These are phyloP conservation scores for Sipunculus nudus DNA, from an alignment of 2,888 invertebrate genomes.

Conservation along the genomic window DNA sequence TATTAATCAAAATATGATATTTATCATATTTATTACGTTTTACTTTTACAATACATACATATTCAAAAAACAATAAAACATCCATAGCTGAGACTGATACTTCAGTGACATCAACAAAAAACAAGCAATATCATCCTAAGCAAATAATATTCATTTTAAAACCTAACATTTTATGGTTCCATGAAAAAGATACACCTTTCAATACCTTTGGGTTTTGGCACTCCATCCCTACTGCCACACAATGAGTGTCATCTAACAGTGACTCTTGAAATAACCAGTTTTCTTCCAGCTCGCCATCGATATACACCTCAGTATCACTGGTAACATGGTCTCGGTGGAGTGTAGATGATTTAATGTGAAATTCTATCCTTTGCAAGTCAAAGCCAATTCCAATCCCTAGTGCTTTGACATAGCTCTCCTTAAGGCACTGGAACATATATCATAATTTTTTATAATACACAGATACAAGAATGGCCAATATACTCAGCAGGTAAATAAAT, in stretches of 20 bases:
- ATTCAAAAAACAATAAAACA: no score
- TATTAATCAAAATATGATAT: no score
- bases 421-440: conserved; percentile 75
- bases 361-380: conserved; percentile 80
- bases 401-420: conserved; percentile 94
- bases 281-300: conserved; percentile 71
- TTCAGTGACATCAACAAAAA: no score
- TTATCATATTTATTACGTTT: no score
- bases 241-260: conserved; percentile 78
- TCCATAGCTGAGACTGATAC: no score
- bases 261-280: conserved; percentile 88
- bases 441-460: neutral
- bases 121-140: no score
- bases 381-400: conserved; percentile 85
- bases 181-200: no score
- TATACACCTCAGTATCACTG: conserved; percentile 76
- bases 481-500: neutral
- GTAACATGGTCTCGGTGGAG: conserved; percentile 24
- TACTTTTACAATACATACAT: no score
- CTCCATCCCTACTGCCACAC: conserved; percentile 74
- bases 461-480: neutral
- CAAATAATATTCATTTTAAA: no score
- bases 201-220: no score
- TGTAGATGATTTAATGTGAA: conserved; percentile 69
- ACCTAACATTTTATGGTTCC: no score